Percentiles rank a stretch among this genome's conserved stretches.
Conservation (phyloP, 2,113 vertebrate species). For the Scytalopus superciliaris region DNA sequence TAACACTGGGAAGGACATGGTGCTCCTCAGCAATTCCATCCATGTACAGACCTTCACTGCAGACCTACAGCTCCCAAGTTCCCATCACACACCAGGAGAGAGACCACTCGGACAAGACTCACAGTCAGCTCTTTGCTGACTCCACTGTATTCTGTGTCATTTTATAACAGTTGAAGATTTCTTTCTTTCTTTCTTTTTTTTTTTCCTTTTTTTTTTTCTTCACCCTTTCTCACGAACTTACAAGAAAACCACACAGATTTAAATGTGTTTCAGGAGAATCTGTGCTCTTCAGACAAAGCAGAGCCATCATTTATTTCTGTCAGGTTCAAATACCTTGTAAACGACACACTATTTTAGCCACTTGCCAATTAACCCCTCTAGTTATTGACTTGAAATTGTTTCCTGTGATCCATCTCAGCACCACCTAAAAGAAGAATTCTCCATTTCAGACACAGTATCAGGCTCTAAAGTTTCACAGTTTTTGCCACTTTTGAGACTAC, state of each 20-base stretch:
- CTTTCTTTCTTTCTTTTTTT: too few species aligned
- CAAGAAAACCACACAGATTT: not conserved
- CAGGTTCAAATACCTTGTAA: not conserved
- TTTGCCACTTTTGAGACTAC: conserved; percentile 2
- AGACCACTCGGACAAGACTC: not conserved
- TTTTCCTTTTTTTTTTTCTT: not conserved
- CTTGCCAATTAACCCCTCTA: not conserved
- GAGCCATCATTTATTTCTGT: not conserved
- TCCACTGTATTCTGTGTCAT: not conserved
- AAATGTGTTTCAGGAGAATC: not conserved
- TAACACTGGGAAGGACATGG: not conserved
- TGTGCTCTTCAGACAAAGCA: not conserved
- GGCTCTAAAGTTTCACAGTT: not conserved
- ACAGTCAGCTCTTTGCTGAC: not conserved
- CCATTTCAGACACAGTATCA: not conserved
- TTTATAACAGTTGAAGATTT: not conserved
- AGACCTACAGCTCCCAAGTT: not conserved
- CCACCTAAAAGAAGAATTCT: not conserved
- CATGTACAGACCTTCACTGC: not conserved
- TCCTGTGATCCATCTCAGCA: not conserved
- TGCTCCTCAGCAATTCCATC: not conserved
- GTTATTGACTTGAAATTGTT: not conserved
- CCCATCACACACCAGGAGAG: not conserved
- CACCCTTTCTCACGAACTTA: not conserved
- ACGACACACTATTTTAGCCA: not conserved